These are phyloP conservation scores for Upupa epops DNA, from an alignment of 2,113 vertebrate genomes.

Conservation along the genomic window DNA sequence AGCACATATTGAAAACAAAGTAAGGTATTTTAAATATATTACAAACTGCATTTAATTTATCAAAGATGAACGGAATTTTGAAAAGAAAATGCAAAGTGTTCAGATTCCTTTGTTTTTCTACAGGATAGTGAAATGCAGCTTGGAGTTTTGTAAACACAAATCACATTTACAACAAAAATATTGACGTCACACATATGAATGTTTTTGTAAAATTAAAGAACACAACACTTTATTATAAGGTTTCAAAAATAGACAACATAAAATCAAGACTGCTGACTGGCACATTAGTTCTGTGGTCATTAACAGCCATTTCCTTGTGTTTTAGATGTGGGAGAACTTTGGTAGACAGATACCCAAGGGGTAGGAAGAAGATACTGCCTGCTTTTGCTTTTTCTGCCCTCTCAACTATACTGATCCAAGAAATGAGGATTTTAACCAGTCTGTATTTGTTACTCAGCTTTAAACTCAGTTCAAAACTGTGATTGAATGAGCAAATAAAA, in stretches of 20 bases:
- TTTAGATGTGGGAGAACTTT: not conserved
- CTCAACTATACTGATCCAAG: not conserved
- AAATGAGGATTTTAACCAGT: not conserved
- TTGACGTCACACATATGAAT: not conserved
- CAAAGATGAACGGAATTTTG: not conserved
- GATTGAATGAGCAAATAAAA: not conserved
- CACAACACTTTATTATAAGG: slow-evolving; percentile 25
- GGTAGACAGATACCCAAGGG: not conserved
- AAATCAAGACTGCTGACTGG: not conserved
- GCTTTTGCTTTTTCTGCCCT: not conserved
- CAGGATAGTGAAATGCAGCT: not conserved
- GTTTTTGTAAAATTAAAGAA: slow-evolving; percentile 16
- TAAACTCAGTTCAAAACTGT: not conserved
- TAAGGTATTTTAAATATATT: not conserved
- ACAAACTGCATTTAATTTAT: not conserved
- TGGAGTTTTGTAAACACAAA: not conserved
- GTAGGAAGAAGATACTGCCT: not conserved
- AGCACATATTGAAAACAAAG: not conserved
- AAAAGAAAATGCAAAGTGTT: not conserved
- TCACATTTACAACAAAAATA: slow-evolving; percentile 33
- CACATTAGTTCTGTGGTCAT: not conserved
- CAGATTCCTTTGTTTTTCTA: not conserved
- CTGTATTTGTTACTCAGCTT: not conserved
- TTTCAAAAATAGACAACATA: slow-evolving; percentile 33
- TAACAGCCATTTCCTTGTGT: not conserved